A percentile compares a stretch with the other conserved stretches of the same genome.
phyloP scores from a whole-genome alignment of 2,888 invertebrate species.

The Thymelicus sylvestris region DNA sequence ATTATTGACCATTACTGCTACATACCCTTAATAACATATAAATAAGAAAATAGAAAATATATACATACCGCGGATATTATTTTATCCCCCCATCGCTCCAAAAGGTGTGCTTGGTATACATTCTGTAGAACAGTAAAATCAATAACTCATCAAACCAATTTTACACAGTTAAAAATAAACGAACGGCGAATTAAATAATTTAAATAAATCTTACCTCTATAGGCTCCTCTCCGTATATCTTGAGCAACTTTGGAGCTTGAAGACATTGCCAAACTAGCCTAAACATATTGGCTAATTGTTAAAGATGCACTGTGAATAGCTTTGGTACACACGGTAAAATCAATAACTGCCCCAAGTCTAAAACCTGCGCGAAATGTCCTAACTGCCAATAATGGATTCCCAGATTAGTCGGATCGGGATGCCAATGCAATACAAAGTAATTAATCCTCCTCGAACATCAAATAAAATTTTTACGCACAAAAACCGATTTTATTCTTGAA shows the following conservation, averaged over 20 bases:
- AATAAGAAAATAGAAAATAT: not conserved
- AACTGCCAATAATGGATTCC: constrained; percentile 3
- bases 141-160: constrained; percentile 10
- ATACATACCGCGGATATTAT: constrained; percentile 86
- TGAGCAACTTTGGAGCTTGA: constrained; percentile 31
- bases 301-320: constrained; percentile 17
- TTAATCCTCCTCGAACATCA: not conserved
- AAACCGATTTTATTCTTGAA: not conserved
- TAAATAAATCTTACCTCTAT: constrained; percentile 41
- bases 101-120: constrained; percentile 87
- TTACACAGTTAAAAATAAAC: not conserved
- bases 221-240: constrained; percentile 34
- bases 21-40: not conserved
- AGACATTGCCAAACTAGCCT: constrained; percentile 34
- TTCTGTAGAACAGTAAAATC: constrained; percentile 62
- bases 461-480: not conserved
- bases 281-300: constrained; percentile 24
- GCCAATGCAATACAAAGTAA: not conserved
- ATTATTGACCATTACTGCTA: not conserved
- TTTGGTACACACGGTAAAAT: constrained; percentile 30
- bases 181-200: constrained; percentile 1
- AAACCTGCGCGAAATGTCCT: constrained; percentile 24
- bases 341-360: constrained; percentile 29
- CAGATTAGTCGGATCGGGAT: constrained; percentile 4
- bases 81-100: constrained; percentile 91